Evolutionary conservation across 2,888 invertebrate species (phyloP).

Genomic region (Alsophila aescularia): DNA sequence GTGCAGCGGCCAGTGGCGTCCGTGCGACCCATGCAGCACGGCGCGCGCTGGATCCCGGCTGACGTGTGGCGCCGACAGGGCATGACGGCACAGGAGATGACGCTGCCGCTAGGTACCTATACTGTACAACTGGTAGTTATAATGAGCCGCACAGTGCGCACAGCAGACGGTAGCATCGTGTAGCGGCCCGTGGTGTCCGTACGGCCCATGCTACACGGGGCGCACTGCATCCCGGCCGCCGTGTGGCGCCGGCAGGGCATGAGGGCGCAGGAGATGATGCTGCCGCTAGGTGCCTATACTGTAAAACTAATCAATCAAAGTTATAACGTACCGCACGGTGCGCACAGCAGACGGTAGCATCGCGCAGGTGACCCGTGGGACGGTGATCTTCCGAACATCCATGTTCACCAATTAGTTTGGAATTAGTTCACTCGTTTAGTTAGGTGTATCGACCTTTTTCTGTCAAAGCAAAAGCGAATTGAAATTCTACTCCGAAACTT

Average conservation of each 20-base stretch:
- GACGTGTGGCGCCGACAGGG: slow-evolving; percentile 97
- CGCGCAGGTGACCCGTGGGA: slow-evolving; percentile 42
- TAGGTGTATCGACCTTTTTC: too few relatives aligned
- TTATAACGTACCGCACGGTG: too few relatives aligned
- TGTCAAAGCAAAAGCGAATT: too few relatives aligned
- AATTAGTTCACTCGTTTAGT: too few relatives aligned
- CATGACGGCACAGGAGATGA: slow-evolving; percentile 98
- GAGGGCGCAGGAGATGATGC: slow-evolving; percentile 97
- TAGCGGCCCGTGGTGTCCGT: slow-evolving; percentile 78
- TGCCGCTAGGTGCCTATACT: slow-evolving; percentile 87
- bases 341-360: too few relatives aligned
- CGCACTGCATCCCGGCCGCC: slow-evolving; percentile 94
- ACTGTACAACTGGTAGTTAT: too few relatives aligned
- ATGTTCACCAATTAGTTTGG: too few relatives aligned
- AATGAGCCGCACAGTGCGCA: too few relatives aligned
- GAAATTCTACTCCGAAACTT: too few relatives aligned
- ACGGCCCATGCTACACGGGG: slow-evolving; percentile 92
- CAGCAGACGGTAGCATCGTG: too few relatives aligned
- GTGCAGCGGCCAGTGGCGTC: slow-evolving; percentile 88
- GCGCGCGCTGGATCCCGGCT: slow-evolving; percentile 92
- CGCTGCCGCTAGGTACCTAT: slow-evolving; percentile 89
- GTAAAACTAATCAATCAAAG: too few relatives aligned
- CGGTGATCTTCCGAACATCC: too few relatives aligned
- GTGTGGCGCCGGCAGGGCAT: slow-evolving; percentile 97
- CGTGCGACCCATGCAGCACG: slow-evolving; percentile 93